A percentile compares a stretch with the other conserved stretches of the same genome.
Evolutionary conservation across 2,113 vertebrate species (phyloP).

Genomic region (Pterocles orientalis): DNA sequence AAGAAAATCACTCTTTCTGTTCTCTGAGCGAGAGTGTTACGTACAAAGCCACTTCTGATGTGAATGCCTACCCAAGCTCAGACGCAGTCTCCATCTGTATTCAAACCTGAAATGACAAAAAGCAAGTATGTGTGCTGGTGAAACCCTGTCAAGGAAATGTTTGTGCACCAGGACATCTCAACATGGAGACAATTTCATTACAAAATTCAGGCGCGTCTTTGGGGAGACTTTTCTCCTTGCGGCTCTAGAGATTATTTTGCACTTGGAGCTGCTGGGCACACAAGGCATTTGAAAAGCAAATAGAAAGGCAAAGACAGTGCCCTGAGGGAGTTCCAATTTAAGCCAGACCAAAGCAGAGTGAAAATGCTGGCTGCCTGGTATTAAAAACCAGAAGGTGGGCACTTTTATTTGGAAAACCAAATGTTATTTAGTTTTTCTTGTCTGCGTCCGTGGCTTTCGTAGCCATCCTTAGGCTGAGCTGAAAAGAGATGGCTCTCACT

Average conservation of each 20-base stretch:
- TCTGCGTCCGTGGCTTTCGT: not conserved
- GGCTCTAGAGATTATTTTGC: slow-evolving; percentile 24
- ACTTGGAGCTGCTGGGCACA: not conserved
- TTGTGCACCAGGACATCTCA: not conserved
- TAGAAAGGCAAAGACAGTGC: not conserved
- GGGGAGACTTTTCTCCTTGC: not conserved
- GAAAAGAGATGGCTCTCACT: not conserved
- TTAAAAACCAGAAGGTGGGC: slow-evolving; percentile 20
- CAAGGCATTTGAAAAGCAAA: slow-evolving; percentile 23
- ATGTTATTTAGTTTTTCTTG: not conserved
- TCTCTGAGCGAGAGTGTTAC: not conserved
- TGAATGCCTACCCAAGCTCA: not conserved
- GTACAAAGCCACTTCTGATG: slow-evolving; percentile 38
- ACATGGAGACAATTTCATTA: not conserved
- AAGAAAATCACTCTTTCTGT: slow-evolving; percentile 52
- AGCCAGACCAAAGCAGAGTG: slow-evolving; percentile 22
- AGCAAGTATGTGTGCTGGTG: not conserved
- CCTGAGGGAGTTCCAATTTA: not conserved
- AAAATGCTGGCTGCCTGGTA: not conserved
- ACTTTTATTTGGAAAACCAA: not conserved
- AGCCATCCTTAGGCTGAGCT: not conserved
- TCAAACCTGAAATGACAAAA: not conserved
- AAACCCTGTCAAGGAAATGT: not conserved
- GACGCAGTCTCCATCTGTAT: not conserved
- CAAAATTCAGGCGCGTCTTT: not conserved